Base-by-base conservation (phyloP, 2,888 invertebrate genomes). In the Sisyra nigra region DNA sequence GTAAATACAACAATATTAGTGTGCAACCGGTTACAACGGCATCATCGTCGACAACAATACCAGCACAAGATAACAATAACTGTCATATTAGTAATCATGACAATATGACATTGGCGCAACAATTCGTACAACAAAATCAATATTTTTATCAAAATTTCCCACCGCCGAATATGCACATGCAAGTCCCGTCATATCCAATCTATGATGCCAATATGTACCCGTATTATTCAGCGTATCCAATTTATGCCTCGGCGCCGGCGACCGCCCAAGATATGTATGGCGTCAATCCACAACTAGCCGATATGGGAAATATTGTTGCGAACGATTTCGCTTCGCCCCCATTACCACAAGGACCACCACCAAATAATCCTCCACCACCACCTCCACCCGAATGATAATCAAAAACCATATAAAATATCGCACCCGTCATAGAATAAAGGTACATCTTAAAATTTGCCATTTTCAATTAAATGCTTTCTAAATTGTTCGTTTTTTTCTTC, bases 291-390 rank as follows among this genome's bases (percentile, higher is more conserved):
- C 53, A 49, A 30, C 51, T 45, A 45, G 38, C 43, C 29, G 42
- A 44, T 15, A 45, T 45, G 30, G 18, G 19, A 13, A 24, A 9
- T 35, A 39, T 37, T 17, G n/a, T 13, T 9, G 5, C 29, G 13
- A 18, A 9, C 31, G 40, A 34, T 30, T 48, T 52, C 35, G 57
- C 56, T 40, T 66, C 62, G 40, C 74, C 74, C 0, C 68, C 72
- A 32, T 60, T 71, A 49, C 74, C 74, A 3, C 60, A 62, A 43
- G 71, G 68, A 50, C 74, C 75, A 8, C 76, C 75, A 29, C 77
- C 76, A 1, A 66, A 67, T 35, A 65, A 67, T 41, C 74, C 75
- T 6, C 77, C 76, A 15, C 76, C 76, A 10, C 78, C 76, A 33
- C 74, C 73, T 32, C 63, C 64, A 11, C 37, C 37, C 9, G 33